These are phyloP conservation scores for Petrolisthes cinctipes DNA, from an alignment of 2,888 invertebrate species.

Conservation along the genomic window DNA sequence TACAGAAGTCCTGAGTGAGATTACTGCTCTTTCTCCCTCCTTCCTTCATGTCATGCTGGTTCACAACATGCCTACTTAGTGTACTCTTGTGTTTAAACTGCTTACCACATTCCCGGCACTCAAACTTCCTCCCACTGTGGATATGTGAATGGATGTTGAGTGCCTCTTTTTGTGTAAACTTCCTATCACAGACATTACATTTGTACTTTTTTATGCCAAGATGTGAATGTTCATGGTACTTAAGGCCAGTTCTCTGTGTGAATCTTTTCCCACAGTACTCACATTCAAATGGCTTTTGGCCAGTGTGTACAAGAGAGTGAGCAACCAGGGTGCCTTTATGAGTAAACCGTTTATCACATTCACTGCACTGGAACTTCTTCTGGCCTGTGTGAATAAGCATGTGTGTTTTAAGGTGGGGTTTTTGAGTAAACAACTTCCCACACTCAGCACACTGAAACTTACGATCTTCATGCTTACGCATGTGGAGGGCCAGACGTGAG, in stretches of 20 bases:
- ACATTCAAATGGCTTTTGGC: conserved; percentile 31
- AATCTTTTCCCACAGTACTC: conserved; percentile 28
- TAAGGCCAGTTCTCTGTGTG: neutral
- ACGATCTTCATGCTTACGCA: conserved; percentile 6
- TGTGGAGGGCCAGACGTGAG: conserved; percentile 23
- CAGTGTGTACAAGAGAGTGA: conserved; percentile 28
- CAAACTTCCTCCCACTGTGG: neutral
- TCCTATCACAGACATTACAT: conserved; percentile 17
- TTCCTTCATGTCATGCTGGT: conserved; percentile 19
- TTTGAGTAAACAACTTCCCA: conserved; percentile 36
- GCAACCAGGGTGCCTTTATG: conserved; percentile 19
- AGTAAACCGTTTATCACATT: conserved; percentile 29
- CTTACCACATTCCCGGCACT: conserved; percentile 24
- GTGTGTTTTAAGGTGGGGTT: conserved; percentile 28
- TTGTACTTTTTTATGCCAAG: neutral
- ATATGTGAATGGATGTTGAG: conserved; percentile 13
- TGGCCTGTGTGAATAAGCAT: conserved; percentile 31
- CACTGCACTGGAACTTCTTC: conserved; percentile 11
- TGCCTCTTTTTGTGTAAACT: conserved; percentile 6
- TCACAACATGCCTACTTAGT: neutral
- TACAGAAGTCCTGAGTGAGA: neutral
- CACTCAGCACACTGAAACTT: conserved; percentile 32
- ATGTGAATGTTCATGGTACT: conserved; percentile 13
- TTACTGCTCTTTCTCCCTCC: neutral
- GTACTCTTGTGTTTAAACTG: conserved; percentile 14